These are phyloP conservation scores for Rhingia campestris DNA, from an alignment of 2,888 invertebrate species.

Conservation along the genomic window DNA sequence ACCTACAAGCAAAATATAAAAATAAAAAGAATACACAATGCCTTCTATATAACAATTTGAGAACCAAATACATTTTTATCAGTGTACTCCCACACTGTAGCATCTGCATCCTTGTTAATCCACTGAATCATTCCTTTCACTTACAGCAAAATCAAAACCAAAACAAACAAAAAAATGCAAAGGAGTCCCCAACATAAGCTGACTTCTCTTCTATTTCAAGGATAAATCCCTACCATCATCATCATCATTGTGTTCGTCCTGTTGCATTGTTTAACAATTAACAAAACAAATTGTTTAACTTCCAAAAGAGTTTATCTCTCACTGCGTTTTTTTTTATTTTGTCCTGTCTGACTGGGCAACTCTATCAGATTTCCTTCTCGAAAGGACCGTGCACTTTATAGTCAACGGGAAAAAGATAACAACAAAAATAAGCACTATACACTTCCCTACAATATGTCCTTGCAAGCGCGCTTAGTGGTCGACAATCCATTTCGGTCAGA, in stretches of 20 bases:
- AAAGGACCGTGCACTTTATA: constrained; percentile 23
- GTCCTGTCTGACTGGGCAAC: constrained; percentile 21
- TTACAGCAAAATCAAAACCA: constrained; percentile 6
- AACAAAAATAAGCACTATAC: constrained; percentile 16
- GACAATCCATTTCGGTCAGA: constrained; percentile 45
- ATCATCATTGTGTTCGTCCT: constrained; percentile 48
- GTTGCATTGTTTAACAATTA: constrained; percentile 76
- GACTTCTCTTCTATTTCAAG: constrained; percentile 7
- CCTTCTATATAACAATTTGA: too few relatives aligned
- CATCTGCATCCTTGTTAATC: background rate
- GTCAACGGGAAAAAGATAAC: constrained; percentile 1
- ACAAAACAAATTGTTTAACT: constrained; percentile 75
- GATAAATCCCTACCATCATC: constrained; percentile 39
- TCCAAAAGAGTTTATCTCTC: constrained; percentile 54
- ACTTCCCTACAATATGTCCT: constrained; percentile 24
- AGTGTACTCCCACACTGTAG: constrained; percentile 9
- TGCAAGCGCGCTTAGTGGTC: constrained; percentile 44
- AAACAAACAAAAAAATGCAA: background rate
- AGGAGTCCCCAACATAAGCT: background rate
- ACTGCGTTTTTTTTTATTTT: background rate
- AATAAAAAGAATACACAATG: too few relatives aligned
- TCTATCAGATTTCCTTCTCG: constrained; percentile 40
- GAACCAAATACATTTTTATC: background rate
- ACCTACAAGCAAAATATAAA: too few relatives aligned
- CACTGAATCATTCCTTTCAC: constrained; percentile 32